phyloP scores from a whole-genome alignment of 2,888 invertebrate genomes.

The Nymphalis c-album region DNA sequence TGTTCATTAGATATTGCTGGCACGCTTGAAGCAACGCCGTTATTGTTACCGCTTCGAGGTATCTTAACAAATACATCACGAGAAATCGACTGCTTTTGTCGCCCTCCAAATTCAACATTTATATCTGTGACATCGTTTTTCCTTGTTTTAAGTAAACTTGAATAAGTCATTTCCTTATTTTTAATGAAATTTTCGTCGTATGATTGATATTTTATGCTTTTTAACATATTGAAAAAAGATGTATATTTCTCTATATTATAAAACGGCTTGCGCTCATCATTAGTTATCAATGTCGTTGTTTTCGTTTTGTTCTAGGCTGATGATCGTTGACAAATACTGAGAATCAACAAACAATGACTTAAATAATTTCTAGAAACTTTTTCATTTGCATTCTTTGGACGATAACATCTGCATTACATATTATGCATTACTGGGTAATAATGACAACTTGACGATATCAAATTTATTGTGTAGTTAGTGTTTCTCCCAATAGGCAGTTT shows the following conservation, averaged over 20 bases:
- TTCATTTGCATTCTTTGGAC: slow-evolving; percentile 80
- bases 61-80: too few species aligned
- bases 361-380: slow-evolving; percentile 82
- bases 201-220: slow-evolving; percentile 45
- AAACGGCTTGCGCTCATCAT: not conserved
- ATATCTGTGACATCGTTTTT: too few species aligned
- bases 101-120: too few species aligned
- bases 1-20: slow-evolving; percentile 71
- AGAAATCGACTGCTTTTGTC: too few species aligned
- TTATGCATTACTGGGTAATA: slow-evolving; percentile 84
- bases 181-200: too few species aligned
- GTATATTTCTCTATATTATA: not conserved
- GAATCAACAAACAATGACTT: slow-evolving; percentile 67
- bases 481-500: slow-evolving; percentile 63
- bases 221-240: not conserved
- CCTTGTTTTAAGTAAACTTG: too few species aligned
- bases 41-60: slow-evolving; percentile 56
- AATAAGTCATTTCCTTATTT: too few species aligned
- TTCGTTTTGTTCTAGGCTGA: slow-evolving; percentile 42
- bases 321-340: slow-evolving; percentile 45
- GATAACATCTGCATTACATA: slow-evolving; percentile 85
- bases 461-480: slow-evolving; percentile 84
- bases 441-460: slow-evolving; percentile 82
- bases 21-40: slow-evolving; percentile 71
- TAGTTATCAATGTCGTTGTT: not conserved